These are phyloP conservation scores for Ageneiosus marmoratus DNA, from an alignment of 2,113 vertebrate genomes.

Conservation along the genomic window DNA sequence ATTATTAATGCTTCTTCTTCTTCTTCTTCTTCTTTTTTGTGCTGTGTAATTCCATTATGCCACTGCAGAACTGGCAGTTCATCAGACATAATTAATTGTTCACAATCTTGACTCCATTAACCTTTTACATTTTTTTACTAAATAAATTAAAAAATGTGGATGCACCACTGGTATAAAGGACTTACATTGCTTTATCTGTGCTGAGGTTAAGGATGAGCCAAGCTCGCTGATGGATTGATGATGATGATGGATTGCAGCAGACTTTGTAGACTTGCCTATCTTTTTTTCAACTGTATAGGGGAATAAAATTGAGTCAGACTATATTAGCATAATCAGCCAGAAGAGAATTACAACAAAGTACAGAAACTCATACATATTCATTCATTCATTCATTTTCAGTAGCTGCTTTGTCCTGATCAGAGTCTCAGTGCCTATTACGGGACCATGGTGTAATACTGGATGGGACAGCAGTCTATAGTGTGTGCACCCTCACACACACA, in stretches of 20 bases:
- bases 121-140: neutral
- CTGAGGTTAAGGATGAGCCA: neutral
- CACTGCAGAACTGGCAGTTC: neutral
- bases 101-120: neutral
- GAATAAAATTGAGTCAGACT: slow-evolving; percentile 21
- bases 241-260: neutral
- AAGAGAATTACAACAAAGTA: slow-evolving; percentile 27
- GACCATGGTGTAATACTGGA: neutral
- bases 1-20: neutral
- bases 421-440: neutral
- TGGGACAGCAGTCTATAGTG: neutral
- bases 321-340: slow-evolving; percentile 28
- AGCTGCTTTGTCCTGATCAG: neutral
- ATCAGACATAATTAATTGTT: neutral
- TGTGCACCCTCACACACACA: neutral
- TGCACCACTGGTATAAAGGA: neutral
- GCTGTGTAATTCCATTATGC: neutral
- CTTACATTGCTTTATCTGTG: neutral
- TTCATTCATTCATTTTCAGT: neutral
- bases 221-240: neutral
- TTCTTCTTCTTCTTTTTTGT: slow-evolving; percentile 2
- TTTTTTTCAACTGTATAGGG: slow-evolving; percentile 8
- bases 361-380: slow-evolving; percentile 28
- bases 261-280: neutral
- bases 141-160: neutral